These are phyloP conservation scores for Dascillus cervinus DNA, from an alignment of 2,888 invertebrate genomes.

Conservation along the genomic window DNA sequence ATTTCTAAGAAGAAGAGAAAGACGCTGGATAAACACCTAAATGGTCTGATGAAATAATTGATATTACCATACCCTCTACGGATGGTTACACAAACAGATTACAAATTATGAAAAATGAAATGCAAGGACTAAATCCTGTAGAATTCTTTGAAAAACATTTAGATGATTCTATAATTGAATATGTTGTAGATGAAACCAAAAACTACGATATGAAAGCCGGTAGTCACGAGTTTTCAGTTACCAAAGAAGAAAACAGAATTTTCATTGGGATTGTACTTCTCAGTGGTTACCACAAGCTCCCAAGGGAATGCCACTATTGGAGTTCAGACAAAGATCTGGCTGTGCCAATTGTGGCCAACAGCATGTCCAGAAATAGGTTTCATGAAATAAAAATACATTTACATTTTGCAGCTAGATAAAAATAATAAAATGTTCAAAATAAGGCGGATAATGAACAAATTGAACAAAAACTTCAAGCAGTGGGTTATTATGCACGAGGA, in stretches of 20 bases:
- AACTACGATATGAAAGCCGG: background rate
- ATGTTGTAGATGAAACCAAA: constrained; percentile 1
- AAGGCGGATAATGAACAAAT: background rate
- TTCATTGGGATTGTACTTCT: constrained; percentile 20
- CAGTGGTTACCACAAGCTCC: constrained; percentile 27
- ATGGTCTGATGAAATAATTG: no score
- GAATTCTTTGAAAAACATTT: constrained; percentile 7
- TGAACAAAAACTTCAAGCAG: background rate
- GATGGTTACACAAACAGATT: background rate
- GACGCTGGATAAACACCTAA: no score
- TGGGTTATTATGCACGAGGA: background rate
- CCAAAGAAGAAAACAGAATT: constrained; percentile 5
- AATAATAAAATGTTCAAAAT: background rate
- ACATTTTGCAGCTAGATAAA: constrained; percentile 13
- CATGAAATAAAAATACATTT: constrained; percentile 15
- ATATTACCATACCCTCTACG: no score
- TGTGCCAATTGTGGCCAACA: constrained; percentile 22
- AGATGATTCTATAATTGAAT: background rate
- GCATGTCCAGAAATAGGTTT: constrained; percentile 23
- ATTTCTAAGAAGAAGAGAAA: no score
- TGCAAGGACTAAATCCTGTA: constrained; percentile 5
- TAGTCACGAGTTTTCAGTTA: constrained; percentile 4
- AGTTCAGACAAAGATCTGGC: constrained; percentile 26
- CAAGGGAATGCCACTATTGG: constrained; percentile 27
- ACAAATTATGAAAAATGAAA: constrained; percentile 6